Base-by-base conservation (phyloP, 2,888 invertebrate species). In the Pristionchus maxplancki region DNA sequence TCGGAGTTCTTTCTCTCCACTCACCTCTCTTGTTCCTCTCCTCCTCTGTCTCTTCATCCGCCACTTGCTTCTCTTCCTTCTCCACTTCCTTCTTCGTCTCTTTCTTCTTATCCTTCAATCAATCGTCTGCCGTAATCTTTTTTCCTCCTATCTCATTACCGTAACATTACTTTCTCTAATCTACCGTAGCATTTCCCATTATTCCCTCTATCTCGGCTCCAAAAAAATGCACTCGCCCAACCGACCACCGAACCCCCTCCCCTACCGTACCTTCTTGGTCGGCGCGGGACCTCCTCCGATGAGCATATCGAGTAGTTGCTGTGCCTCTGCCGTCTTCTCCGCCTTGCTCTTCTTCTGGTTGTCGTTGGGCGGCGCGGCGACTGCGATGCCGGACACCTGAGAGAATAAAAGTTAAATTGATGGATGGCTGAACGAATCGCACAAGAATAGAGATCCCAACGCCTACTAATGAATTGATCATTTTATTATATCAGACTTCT, bases 231-330 rank as follows among this genome's bases (percentile, higher is more conserved):
- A 6, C 5, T 28, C 67, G 17, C n/a, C 13, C 71, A 17, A 71
- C 71, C 37, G 71, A 17, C 71, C 20, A 71, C 71, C 37, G 71
- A 17, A 71, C 37, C 64, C 31, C 31, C 13, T 1, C 31, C 24
- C 28, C 78, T 48, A 78, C 78, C 78, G 78, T 85, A 85, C 86
- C 86, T 87, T 87, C 85, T 85, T 85, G 15, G 2, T 85, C 37
- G 53, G 34, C 0, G 40, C 44, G n/a, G 58, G 53, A 4, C 64
- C 85, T 37, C 40, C 71, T 50, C 48, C 86, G 37, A 44, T 87
- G 17, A 87, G 34, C 71, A 50, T 71, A 67, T 87, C 50, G 48
- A 87, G 67, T n/a, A 87, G 50, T 34, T 71, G 44, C 58, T 71
- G 71, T 34, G 86, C 86, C n/a, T 87, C 86, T 15, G 48, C 50